phyloP scores from a whole-genome alignment of 1,140 invertebrate genomes.

The Microplitis demolitor region DNA sequence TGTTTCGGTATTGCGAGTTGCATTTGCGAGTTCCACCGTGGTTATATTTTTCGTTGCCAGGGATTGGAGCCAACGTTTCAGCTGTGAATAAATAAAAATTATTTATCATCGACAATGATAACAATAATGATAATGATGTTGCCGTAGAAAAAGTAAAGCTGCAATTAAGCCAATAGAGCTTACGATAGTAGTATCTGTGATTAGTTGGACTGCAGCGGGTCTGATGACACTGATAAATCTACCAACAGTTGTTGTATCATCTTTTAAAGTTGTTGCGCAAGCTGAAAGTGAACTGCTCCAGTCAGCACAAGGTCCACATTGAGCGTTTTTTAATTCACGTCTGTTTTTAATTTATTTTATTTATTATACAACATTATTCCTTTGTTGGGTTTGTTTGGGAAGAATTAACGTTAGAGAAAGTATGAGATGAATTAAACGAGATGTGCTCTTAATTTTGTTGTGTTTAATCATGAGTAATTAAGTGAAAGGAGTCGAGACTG shows the following conservation, averaged over 20 bases:
- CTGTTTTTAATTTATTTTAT: not conserved
- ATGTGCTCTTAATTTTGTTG: too few relatives aligned
- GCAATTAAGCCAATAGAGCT: constrained; percentile 17
- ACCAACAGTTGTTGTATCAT: constrained; percentile 42
- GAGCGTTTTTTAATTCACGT: constrained; percentile 35
- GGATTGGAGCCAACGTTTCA: constrained; percentile 51
- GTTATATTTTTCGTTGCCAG: constrained; percentile 28
- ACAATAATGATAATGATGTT: not conserved
- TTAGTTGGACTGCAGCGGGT: constrained; percentile 46
- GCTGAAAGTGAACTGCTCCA: constrained; percentile 38
- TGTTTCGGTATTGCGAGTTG: constrained; percentile 43
- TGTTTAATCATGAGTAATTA: not conserved
- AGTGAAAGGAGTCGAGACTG: not conserved
- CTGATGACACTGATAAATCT: constrained; percentile 45
- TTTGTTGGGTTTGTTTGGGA: not conserved
- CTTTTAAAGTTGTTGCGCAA: constrained; percentile 31
- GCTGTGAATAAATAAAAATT: constrained; percentile 31
- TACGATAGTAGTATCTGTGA: constrained; percentile 47
- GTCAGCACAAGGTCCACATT: constrained; percentile 39
- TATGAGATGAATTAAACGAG: not conserved
- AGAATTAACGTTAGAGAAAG: not conserved
- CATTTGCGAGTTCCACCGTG: constrained; percentile 36
- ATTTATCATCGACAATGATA: not conserved
- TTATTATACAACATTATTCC: not conserved
- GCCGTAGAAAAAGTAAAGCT: not conserved